These are phyloP conservation scores for Tinea trinotella DNA, from an alignment of 2,888 invertebrate genomes.

Conservation along the genomic window DNA sequence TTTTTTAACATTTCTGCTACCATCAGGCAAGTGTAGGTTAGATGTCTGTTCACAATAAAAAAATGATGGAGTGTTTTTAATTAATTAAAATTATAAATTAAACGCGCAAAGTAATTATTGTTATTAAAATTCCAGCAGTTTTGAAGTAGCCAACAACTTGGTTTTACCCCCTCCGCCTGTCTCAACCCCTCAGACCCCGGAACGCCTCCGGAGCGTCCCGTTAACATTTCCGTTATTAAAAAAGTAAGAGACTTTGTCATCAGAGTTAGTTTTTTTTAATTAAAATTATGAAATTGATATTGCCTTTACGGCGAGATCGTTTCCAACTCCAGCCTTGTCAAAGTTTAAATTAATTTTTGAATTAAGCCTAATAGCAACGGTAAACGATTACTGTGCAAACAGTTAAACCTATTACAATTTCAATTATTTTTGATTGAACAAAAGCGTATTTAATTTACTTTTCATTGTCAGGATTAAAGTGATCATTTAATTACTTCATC, in stretches of 20 bases:
- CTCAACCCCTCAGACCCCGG: conserved; percentile 31
- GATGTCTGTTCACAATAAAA: no score
- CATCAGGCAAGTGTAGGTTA: no score
- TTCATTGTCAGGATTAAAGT: conserved; percentile 41
- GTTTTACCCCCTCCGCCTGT: conserved; percentile 27
- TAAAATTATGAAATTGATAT: conserved; percentile 74
- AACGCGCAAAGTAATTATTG: not conserved
- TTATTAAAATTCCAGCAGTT: conserved; percentile 36
- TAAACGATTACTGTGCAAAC: conserved; percentile 65
- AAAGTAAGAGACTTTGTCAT: conserved; percentile 71
- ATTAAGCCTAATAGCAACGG: conserved; percentile 68
- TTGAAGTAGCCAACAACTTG: conserved; percentile 16
- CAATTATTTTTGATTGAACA: conserved; percentile 51
- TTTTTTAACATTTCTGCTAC: no score
- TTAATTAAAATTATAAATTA: not conserved
- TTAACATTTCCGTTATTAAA: conserved; percentile 71
- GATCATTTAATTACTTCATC: conserved; percentile 29
- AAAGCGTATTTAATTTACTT: conserved; percentile 47
- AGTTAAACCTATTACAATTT: conserved; percentile 59
- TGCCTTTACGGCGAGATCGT: conserved; percentile 62
- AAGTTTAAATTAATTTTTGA: conserved; percentile 73
- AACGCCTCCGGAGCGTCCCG: conserved; percentile 34
- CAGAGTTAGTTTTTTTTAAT: conserved; percentile 71
- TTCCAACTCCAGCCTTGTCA: conserved; percentile 56
- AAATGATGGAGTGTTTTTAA: no score